phyloP scores from a whole-genome alignment of 2,113 vertebrate species.

The Indicator maculatus region DNA sequence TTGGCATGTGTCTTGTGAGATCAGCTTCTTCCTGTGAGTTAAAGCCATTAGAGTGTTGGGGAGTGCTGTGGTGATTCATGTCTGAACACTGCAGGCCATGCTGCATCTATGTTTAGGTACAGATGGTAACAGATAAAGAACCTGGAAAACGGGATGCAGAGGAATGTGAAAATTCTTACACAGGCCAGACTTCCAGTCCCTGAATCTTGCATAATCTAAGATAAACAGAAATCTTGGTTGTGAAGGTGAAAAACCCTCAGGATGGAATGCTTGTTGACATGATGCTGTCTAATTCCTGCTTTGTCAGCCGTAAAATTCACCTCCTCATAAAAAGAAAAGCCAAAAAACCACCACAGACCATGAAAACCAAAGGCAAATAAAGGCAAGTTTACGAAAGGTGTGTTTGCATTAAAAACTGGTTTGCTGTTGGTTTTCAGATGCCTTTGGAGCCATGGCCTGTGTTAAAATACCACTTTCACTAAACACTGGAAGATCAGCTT shows the following conservation, averaged over 20 bases:
- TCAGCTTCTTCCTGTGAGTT: not conserved
- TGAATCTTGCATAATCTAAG: not conserved
- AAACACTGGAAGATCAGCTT: constrained; percentile 60
- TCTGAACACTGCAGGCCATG: not conserved
- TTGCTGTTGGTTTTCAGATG: constrained; percentile 40
- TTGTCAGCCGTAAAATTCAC: constrained; percentile 10
- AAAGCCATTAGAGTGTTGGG: not conserved
- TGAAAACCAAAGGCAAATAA: not conserved
- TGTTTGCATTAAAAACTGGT: constrained; percentile 52
- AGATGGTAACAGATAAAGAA: not conserved
- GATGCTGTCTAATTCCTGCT: not conserved
- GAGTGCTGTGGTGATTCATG: not conserved
- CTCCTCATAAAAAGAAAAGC: not conserved
- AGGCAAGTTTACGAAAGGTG: constrained; percentile 31
- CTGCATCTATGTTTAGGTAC: not conserved
- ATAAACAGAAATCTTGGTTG: not conserved
- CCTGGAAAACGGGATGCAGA: not conserved
- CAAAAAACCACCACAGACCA: not conserved
- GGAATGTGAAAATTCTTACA: not conserved
- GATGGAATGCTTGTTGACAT: not conserved
- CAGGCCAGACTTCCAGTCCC: not conserved
- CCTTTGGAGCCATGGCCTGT: constrained; percentile 55
- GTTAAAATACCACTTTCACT: constrained; percentile 68
- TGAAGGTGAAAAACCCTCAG: not conserved
- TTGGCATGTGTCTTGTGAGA: not conserved